Percentiles rank a stretch among this genome's conserved stretches.
Conservation (phyloP, 2,888 invertebrate species). For the Melanargia galathea region DNA sequence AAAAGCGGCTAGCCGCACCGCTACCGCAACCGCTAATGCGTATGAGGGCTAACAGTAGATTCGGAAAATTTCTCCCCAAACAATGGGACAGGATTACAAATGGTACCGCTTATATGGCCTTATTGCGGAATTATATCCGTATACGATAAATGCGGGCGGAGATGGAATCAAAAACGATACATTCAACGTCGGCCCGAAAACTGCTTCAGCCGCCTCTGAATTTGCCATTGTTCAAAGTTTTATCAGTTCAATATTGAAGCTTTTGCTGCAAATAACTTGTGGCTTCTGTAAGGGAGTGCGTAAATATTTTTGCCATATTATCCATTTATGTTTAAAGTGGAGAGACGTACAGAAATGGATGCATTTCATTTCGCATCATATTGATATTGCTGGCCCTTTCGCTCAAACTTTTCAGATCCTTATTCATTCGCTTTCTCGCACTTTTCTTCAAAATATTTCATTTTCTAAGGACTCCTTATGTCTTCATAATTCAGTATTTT, state of each 20-base stretch:
- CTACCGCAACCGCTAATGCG: too few species aligned
- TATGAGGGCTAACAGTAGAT: constrained; percentile 34
- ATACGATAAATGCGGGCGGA: constrained; percentile 19
- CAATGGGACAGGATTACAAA: constrained; percentile 36
- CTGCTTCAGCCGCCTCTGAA: neutral
- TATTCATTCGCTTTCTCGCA: too few species aligned
- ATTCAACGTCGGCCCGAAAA: constrained; percentile 11
- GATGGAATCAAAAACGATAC: constrained; percentile 25
- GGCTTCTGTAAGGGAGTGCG: neutral
- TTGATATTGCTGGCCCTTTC: neutral
- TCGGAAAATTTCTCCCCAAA: constrained; percentile 33
- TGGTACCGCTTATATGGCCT: constrained; percentile 32
- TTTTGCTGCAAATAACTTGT: neutral
- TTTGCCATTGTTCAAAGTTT: constrained; percentile 18
- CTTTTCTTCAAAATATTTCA: neutral
- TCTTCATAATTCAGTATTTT: neutral
- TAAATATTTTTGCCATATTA: neutral
- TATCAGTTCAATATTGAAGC: constrained; percentile 1
- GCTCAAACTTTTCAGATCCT: too few species aligned
- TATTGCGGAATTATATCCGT: constrained; percentile 28
- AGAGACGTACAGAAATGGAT: too few species aligned
- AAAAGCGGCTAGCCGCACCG: too few species aligned
- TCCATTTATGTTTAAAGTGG: neutral
- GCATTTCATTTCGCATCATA: neutral
- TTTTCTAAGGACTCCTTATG: neutral